phyloP scores from a whole-genome alignment of 2,113 vertebrate genomes.

The Lophochroa leadbeateri region DNA sequence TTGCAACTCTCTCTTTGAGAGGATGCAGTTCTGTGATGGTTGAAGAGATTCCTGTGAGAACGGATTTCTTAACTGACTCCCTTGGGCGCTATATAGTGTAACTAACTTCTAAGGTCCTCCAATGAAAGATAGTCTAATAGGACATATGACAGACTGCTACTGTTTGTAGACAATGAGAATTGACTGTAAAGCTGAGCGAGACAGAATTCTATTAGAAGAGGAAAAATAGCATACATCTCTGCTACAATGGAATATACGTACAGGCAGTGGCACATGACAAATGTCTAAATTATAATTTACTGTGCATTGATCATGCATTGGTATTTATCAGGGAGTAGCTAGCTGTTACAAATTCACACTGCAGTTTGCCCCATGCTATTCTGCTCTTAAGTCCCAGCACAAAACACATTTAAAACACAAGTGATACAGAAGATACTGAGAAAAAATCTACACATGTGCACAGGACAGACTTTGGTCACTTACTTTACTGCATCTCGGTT shows the following conservation, averaged over 20 bases:
- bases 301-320: not conserved
- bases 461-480: not conserved
- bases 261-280: not conserved
- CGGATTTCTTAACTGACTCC: not conserved
- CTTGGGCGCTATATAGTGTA: not conserved
- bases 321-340: not conserved
- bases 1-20: not conserved
- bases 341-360: not conserved
- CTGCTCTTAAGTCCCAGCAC: not conserved
- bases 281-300: not conserved
- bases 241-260: not conserved
- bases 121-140: not conserved
- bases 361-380: not conserved
- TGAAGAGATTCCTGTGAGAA: not conserved
- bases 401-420: not conserved
- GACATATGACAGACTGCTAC: not conserved
- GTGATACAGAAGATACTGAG: not conserved
- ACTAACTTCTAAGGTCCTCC: not conserved
- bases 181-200: not conserved
- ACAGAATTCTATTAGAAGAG: not conserved
- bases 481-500: not conserved
- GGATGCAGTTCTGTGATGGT: not conserved
- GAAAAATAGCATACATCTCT: not conserved
- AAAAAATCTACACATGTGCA: not conserved
- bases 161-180: not conserved